Evolutionary conservation across 2,888 invertebrate species (phyloP).

Genomic region (Ryuthela nishihirai): DNA sequence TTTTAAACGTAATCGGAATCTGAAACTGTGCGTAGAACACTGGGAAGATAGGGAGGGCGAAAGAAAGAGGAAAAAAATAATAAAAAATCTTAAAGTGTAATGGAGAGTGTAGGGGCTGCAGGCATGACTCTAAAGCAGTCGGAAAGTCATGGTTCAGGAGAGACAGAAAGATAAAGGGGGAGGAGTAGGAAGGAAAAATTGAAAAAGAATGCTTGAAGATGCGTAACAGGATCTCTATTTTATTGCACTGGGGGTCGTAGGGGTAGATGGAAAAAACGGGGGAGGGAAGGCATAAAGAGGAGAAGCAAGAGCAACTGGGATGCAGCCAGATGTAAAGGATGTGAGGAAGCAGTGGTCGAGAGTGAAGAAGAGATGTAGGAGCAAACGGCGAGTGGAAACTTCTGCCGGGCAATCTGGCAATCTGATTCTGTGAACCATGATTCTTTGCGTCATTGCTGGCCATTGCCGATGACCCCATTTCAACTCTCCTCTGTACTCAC

Average conservation of each 20-base stretch:
- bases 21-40: neutral
- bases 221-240: neutral
- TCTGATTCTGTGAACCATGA: slow-evolving; percentile 30
- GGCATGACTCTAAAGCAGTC: neutral
- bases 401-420: slow-evolving; percentile 22
- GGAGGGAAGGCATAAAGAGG: neutral
- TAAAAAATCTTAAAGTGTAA: neutral
- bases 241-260: neutral
- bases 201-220: neutral
- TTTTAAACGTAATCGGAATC: neutral
- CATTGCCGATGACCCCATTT: slow-evolving; percentile 34
- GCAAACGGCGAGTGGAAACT: slow-evolving; percentile 24
- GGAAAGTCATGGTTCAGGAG: neutral
- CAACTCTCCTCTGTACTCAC: too few relatives aligned
- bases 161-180: neutral
- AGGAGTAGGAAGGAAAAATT: neutral
- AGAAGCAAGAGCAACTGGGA: neutral
- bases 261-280: neutral
- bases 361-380: too few relatives aligned
- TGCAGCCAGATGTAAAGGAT: too few relatives aligned
- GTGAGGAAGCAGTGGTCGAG: too few relatives aligned
- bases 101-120: neutral
- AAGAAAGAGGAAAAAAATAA: too few relatives aligned
- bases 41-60: neutral
- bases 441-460: slow-evolving; percentile 26